Evolutionary conservation across 1,140 invertebrate genomes (phyloP).

Genomic region (Solenopsis fugax): DNA sequence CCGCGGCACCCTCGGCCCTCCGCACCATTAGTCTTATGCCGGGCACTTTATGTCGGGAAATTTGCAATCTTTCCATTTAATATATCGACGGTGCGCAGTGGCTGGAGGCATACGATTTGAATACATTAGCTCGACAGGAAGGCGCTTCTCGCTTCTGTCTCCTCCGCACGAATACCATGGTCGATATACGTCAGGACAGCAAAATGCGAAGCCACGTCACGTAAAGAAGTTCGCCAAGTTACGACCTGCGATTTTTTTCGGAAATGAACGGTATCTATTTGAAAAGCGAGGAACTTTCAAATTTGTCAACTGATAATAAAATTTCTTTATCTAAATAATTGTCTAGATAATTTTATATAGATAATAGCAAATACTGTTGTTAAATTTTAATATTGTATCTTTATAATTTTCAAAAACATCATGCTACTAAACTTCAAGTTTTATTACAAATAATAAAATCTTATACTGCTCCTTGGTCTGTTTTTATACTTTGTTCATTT

Average conservation of each 20-base stretch:
- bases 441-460: not conserved
- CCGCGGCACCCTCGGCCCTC: conserved; percentile 69
- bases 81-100: conserved; percentile 83
- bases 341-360: too few relatives aligned
- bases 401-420: not conserved
- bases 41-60: conserved; percentile 86
- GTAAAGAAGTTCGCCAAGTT: conserved; percentile 38
- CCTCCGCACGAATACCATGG: conserved; percentile 49
- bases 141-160: conserved; percentile 61
- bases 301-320: not conserved
- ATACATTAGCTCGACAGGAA: conserved; percentile 82
- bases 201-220: conserved; percentile 42
- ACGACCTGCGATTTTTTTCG: conserved; percentile 13
- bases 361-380: too few relatives aligned
- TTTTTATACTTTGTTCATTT: not conserved
- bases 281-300: not conserved
- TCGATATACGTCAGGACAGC: conserved; percentile 57
- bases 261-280: not conserved
- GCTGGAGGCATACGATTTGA: conserved; percentile 83
- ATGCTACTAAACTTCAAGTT: not conserved
- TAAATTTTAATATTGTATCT: not conserved
- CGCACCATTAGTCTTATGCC: conserved; percentile 85
- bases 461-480: not conserved
- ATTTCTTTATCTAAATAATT: too few relatives aligned
- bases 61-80: conserved; percentile 87